Evolutionary conservation across 2,888 invertebrate genomes (phyloP).

Genomic region (Epinotia bilunana): DNA sequence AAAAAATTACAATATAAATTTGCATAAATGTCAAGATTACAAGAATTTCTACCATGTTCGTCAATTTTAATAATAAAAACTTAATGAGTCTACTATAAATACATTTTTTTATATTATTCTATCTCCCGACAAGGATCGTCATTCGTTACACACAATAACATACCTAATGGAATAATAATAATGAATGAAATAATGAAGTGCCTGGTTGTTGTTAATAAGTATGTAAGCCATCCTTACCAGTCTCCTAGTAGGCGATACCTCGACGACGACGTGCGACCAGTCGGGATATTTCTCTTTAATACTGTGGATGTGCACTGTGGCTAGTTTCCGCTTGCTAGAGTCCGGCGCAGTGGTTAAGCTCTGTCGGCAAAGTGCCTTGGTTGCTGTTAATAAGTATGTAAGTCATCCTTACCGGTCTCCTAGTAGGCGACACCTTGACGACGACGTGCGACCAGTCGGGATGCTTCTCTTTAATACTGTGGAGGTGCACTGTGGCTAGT

Average conservation of each 20-base stretch:
- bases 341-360: constrained; percentile 73
- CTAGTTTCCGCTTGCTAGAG: constrained; percentile 75
- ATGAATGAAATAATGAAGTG: too few species aligned
- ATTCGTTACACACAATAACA: too few species aligned
- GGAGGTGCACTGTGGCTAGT: constrained; percentile 84
- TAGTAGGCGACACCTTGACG: constrained; percentile 87
- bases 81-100: too few species aligned
- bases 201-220: neutral
- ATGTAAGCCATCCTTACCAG: constrained; percentile 71
- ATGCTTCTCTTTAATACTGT: constrained; percentile 82
- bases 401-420: constrained; percentile 80
- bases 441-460: constrained; percentile 88
- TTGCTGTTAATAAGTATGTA: constrained; percentile 59
- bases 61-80: too few species aligned
- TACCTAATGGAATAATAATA: too few species aligned
- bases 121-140: too few species aligned
- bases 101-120: too few species aligned
- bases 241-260: constrained; percentile 86
- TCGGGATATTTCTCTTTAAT: constrained; percentile 81
- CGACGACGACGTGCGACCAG: constrained; percentile 86
- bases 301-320: constrained; percentile 85
- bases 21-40: too few species aligned
- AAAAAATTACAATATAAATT: too few species aligned
- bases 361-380: constrained; percentile 67
- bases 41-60: too few species aligned